Base-by-base conservation (phyloP, 2,113 vertebrate species). In the Eleginops maclovinus region DNA sequence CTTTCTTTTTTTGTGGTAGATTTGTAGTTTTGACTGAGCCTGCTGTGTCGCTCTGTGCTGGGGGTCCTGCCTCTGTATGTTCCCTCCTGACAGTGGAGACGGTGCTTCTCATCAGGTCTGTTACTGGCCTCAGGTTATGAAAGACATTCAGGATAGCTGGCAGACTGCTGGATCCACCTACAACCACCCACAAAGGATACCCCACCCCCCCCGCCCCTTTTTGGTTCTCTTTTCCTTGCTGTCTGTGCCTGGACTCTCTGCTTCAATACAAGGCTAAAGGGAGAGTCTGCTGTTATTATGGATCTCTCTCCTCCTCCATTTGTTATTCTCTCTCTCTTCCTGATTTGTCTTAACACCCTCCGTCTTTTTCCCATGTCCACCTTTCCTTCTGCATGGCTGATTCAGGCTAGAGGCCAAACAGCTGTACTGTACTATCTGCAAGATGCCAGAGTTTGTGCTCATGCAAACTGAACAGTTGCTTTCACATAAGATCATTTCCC, bases 61-160 rank as follows among this genome's bases (percentile, higher is more conserved):
- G 60, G 49, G 67, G 47, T 49, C 43, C 51, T 47, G 49, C 22
- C 14, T 75, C 62, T 65, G 21, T 72, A 60, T 60, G 61, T 85
- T 43, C 71, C 44, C 54, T 72, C 55, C 68, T 80, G 74, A 69
- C 75, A 76, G 88, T 64, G 75, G 87, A 62, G 75, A 79, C 31
- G 16, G 79, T 17, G 44, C 77, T 69, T 75, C 90, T 50, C 83
- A 81, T 71, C 81, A 65, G 40, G 86, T 88, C 74, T 88, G 73
- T 64, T 84, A 66, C 74, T 56, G 2, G 79, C 91, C 71, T 86
- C 72, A 36, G 85, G 87, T 77, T 77, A 78, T 76, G 73, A 82
- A 77, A 85, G 62, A 54, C 82, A 81, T 77, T 88, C 54, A 64
- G 78, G 74, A 80, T 22, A 69, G 78, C 71, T 72, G 81, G 77